Evolutionary conservation across 2,113 vertebrate species (phyloP), one percentile per base, ranked within the genome.

Genomic region (Danionella cerebrum): DNA sequence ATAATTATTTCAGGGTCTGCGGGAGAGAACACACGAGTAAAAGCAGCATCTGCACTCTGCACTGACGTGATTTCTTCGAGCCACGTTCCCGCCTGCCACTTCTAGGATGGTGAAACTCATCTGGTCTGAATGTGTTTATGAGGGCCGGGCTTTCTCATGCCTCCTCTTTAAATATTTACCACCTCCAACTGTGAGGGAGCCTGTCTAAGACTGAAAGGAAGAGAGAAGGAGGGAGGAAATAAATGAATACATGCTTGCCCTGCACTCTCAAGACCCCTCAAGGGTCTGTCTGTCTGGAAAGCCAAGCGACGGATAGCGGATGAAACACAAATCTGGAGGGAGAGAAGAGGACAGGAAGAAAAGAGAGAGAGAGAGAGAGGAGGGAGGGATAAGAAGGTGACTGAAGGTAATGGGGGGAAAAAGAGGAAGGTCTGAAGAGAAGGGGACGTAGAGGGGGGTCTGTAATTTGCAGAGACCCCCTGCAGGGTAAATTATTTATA

Each of bases 401-500:
- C 75, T 70, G 62, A 59, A 41, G 75, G 75, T 79, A 82, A 14
- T 36, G 67, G 64, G 45, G n/a, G 9, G 48, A 65, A 47, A 68
- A 74, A 67, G 63, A 33, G 60, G 55, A 5, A 64, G 36, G 54
- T 42, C 16, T 58, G 65, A 39, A 58, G 63, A 55, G 51, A 72
- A 31, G 33, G 35, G 52, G 76, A 69, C 69, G 47, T 66, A 42
- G n/a, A 65, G 60, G 39, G 24, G 63, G 65, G 74, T 27, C 75
- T 76, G 70, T 81, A 75, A 83, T 83, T 79, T 66, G 77, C 70
- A 67, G 66, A 73, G 73, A 80, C 78, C 76, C 76, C 77, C 80
- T 70, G 24, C 63, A 54, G 80, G 75, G 81, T 89, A 78, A 88
- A 89, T 90, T 86, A 89, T 90, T 90, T 83, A 90, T 85, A 71